Percentiles rank a stretch among this genome's conserved stretches.
phyloP scores from a whole-genome alignment of 2,797 vertebrate genomes.

The Choloepus didactylus region DNA sequence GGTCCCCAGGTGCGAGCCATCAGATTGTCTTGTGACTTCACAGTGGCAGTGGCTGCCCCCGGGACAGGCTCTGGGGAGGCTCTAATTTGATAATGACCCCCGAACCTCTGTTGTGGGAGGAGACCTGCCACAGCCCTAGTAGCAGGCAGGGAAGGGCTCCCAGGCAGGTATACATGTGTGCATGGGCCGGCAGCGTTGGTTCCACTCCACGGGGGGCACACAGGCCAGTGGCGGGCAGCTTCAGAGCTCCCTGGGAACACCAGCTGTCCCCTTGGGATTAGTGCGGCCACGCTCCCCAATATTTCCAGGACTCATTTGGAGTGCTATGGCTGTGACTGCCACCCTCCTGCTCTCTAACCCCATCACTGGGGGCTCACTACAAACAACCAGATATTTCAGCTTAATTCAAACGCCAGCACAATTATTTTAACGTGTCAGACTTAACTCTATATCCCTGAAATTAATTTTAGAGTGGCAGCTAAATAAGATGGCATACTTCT shows the following conservation, averaged over 20 bases:
- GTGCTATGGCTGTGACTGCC: slow-evolving; percentile 68
- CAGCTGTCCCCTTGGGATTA: neutral
- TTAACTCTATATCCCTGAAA: slow-evolving; percentile 86
- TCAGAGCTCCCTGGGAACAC: neutral
- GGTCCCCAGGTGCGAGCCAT: neutral
- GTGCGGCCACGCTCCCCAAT: neutral
- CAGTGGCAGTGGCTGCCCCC: neutral
- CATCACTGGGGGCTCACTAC: slow-evolving; percentile 82
- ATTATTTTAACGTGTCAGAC: slow-evolving; percentile 86
- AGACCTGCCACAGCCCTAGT: neutral
- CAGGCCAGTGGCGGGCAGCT: neutral
- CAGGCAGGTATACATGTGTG: neutral
- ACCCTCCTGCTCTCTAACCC: slow-evolving; percentile 81
- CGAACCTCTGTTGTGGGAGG: neutral
- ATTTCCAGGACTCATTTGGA: slow-evolving; percentile 70
- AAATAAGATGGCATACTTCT: slow-evolving; percentile 88
- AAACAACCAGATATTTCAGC: slow-evolving; percentile 86
- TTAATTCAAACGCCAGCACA: slow-evolving; percentile 84
- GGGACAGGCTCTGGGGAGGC: neutral
- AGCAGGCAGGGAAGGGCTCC: neutral
- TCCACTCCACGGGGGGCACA: neutral
- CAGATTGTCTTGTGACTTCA: neutral
- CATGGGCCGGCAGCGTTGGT: neutral
- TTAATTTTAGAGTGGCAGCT: slow-evolving; percentile 87
- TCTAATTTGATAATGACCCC: slow-evolving; percentile 2